Conservation (phyloP, 1,140 invertebrate species). For the Hylaeus anthracinus region DNA sequence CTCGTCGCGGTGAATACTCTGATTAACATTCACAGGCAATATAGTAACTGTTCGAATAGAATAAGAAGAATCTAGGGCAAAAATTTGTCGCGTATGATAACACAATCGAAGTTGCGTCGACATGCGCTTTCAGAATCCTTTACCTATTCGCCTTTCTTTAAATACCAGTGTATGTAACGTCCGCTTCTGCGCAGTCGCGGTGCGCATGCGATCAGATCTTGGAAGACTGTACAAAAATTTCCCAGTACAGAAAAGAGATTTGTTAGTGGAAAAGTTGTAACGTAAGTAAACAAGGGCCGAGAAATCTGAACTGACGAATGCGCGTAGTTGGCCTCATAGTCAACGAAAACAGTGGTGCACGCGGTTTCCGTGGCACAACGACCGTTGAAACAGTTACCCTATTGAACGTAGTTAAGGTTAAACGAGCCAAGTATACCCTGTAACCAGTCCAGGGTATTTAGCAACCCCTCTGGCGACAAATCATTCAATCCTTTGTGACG, state of each 20-base stretch:
- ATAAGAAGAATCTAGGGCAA: not conserved
- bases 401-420: conserved; percentile 66
- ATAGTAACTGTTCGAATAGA: not conserved
- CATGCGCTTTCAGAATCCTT: conserved; percentile 42
- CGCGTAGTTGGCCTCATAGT: conserved; percentile 4
- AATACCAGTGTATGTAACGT: conserved; percentile 48
- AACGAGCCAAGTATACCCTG: conserved; percentile 48
- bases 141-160: conserved; percentile 37
- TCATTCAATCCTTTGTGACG: conserved; percentile 57
- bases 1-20: not conserved
- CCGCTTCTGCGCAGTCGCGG: conserved; percentile 56
- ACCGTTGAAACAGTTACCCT: conserved; percentile 12
- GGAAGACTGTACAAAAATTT: conserved; percentile 68
- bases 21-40: not conserved
- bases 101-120: conserved; percentile 30
- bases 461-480: conserved; percentile 53
- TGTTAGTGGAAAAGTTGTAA: conserved; percentile 70
- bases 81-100: not conserved
- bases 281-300: conserved; percentile 67
- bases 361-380: not conserved
- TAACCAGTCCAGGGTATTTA: conserved; percentile 45
- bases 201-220: conserved; percentile 57
- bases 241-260: conserved; percentile 71
- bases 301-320: conserved; percentile 27
- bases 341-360: conserved; percentile 20